These are phyloP conservation scores for Galerucella pusilla DNA, from an alignment of 2,888 invertebrate genomes.

Conservation along the genomic window DNA sequence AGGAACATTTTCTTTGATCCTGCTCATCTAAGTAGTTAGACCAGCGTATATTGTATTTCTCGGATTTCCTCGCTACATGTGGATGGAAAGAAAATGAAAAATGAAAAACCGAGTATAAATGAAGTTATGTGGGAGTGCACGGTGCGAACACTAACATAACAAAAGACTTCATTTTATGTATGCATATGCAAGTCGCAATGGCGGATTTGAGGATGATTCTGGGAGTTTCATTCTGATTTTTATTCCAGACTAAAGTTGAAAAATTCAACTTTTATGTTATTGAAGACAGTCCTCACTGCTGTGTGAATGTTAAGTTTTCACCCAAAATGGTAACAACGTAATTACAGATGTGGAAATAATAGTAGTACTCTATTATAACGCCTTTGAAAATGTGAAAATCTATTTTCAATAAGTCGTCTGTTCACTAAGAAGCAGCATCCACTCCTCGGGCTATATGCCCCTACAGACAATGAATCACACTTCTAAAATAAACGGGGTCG, in stretches of 20 bases:
- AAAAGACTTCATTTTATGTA: slow-evolving; percentile 20
- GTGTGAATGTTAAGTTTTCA: no score
- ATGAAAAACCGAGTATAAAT: slow-evolving; percentile 34
- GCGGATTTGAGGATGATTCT: not conserved
- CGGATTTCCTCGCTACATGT: slow-evolving; percentile 11
- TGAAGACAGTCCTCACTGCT: not conserved
- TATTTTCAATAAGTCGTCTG: no score
- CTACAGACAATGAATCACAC: no score
- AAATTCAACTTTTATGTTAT: no score
- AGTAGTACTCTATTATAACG: no score
- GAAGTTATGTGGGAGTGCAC: slow-evolving; percentile 32
- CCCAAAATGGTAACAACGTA: no score
- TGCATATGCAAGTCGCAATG: slow-evolving; percentile 3
- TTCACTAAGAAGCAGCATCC: no score
- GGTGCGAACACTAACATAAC: slow-evolving; percentile 24
- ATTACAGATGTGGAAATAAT: no score
- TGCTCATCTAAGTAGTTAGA: slow-evolving; percentile 18
- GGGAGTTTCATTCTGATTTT: not conserved
- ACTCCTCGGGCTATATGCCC: no score
- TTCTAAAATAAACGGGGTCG: no score
- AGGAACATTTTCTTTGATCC: slow-evolving; percentile 25
- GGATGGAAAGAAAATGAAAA: slow-evolving; percentile 31
- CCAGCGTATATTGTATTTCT: slow-evolving; percentile 18
- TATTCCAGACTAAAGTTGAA: not conserved
- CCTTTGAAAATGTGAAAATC: no score